These are phyloP conservation scores for Corythornis cristatus DNA, from an alignment of 2,113 vertebrate species.

Conservation along the genomic window DNA sequence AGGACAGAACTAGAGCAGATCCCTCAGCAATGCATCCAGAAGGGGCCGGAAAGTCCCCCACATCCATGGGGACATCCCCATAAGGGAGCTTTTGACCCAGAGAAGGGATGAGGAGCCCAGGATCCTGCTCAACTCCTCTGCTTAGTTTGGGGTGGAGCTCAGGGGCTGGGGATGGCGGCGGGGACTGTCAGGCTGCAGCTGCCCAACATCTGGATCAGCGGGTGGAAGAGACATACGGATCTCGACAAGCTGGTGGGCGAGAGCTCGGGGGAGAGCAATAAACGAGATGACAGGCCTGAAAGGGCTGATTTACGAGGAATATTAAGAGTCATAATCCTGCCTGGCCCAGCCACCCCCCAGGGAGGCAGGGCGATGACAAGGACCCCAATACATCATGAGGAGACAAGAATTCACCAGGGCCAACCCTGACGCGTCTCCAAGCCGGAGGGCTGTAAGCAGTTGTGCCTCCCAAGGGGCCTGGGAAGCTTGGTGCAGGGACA, in stretches of 20 bases:
- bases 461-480: background rate
- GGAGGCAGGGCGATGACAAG: slow-evolving; percentile 8
- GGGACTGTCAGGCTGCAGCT: background rate
- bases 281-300: slow-evolving; percentile 40
- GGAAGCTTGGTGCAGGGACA: background rate
- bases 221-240: background rate
- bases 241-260: background rate
- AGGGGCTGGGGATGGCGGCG: accelerated
- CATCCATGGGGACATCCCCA: background rate
- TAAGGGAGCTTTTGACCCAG: background rate
- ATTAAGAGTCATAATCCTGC: slow-evolving; percentile 38
- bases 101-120: background rate
- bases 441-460: background rate
- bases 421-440: background rate
- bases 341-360: background rate
- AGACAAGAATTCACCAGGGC: background rate
- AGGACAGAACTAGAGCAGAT: no score
- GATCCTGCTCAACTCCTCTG: background rate
- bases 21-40: no score
- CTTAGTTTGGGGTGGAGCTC: background rate
- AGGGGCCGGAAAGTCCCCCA: no score
- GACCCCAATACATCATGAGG: background rate
- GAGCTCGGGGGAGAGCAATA: slow-evolving; percentile 28
- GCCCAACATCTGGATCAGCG: slow-evolving; percentile 46
- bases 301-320: slow-evolving; percentile 49